These are phyloP conservation scores for Oreohelix idahoensis DNA, from an alignment of 1,140 invertebrate genomes.

Conservation along the genomic window DNA sequence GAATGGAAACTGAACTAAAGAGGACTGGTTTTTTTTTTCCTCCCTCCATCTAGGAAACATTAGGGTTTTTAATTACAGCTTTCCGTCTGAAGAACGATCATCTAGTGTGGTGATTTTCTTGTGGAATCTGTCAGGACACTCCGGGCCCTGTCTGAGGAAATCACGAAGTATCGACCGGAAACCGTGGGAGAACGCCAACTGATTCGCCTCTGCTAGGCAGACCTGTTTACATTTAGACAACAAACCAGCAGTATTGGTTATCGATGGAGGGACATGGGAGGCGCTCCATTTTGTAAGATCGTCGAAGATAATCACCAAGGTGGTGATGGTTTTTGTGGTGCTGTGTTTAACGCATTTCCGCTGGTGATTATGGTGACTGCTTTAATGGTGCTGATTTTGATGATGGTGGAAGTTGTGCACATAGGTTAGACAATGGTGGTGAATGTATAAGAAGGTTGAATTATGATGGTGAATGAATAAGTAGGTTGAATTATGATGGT, in stretches of 20 bases:
- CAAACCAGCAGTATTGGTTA: constrained; percentile 26
- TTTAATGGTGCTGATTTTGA: neutral
- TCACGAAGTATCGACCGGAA: constrained; percentile 4
- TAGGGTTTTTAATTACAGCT: constrained; percentile 33
- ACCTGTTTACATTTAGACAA: constrained; percentile 22
- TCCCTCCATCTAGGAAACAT: constrained; percentile 27
- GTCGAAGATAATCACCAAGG: neutral
- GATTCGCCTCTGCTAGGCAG: constrained; percentile 13
- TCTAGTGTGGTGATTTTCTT: constrained; percentile 15
- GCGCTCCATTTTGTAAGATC: neutral
- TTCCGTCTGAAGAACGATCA: constrained; percentile 8
- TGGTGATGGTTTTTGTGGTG: neutral
- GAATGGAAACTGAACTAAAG: neutral
- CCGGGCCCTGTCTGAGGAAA: neutral
- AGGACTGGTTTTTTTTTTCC: neutral
- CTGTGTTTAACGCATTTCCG: neutral
- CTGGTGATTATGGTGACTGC: neutral
- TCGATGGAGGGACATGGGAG: constrained; percentile 23
- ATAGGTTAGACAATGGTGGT: neutral
- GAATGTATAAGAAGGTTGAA: neutral
- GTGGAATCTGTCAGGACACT: constrained; percentile 17
- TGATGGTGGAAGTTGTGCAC: neutral
- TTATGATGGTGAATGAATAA: too few species aligned
- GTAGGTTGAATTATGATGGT: too few species aligned
- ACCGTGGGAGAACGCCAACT: constrained; percentile 25